These are phyloP conservation scores for Rhinichthys osculus DNA, from an alignment of 2,797 vertebrate species.

Conservation along the genomic window DNA sequence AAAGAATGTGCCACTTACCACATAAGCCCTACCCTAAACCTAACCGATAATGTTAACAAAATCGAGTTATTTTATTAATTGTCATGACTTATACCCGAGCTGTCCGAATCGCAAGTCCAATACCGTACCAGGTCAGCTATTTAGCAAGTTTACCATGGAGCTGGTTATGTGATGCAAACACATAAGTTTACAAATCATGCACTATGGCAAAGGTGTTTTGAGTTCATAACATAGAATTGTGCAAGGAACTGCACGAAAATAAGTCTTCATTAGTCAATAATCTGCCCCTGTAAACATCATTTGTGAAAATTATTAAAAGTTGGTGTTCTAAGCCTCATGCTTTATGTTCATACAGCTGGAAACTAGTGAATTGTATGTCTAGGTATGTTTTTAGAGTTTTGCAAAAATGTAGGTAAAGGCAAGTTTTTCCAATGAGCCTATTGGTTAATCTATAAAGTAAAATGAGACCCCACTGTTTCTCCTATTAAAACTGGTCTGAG, in stretches of 20 bases:
- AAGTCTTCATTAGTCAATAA: not conserved
- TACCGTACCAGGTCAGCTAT: too few relatives aligned
- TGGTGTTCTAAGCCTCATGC: not conserved
- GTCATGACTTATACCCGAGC: not conserved
- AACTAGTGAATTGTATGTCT: not conserved
- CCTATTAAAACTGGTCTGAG: conserved; percentile 5
- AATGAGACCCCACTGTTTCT: not conserved
- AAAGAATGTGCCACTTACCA: not conserved
- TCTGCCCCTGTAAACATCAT: not conserved
- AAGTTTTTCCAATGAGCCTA: not conserved
- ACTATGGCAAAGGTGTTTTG: not conserved
- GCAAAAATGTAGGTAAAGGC: not conserved
- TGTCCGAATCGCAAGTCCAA: not conserved
- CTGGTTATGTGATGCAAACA: not conserved
- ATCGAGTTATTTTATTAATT: not conserved
- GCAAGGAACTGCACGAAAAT: not conserved
- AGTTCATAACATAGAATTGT: not conserved
- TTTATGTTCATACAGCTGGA: not conserved
- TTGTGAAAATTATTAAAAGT: not conserved
- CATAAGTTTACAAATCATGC: not conserved
- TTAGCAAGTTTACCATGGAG: not conserved
- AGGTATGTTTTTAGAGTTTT: not conserved
- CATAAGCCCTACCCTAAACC: not conserved
- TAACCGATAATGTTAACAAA: not conserved
- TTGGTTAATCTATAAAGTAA: not conserved